phyloP scores from a whole-genome alignment of 1,140 invertebrate species.

The Carcinoscorpius rotundicauda region DNA sequence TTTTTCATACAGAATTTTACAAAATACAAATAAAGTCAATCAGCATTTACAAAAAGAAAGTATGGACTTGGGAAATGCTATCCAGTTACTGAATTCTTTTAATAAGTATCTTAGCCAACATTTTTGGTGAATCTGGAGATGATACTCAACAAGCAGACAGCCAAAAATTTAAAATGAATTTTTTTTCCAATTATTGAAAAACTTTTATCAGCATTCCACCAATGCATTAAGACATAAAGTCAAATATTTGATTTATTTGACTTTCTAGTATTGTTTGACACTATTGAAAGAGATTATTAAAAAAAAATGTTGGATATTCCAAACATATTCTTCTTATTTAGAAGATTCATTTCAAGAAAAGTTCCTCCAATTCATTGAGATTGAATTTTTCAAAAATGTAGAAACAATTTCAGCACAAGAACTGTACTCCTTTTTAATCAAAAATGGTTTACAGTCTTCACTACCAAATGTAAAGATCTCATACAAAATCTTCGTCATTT shows the following conservation, averaged over 20 bases:
- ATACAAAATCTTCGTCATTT: neutral
- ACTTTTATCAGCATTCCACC: neutral
- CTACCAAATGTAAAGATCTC: neutral
- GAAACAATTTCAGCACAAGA: neutral
- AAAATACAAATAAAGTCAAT: neutral
- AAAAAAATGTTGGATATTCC: neutral
- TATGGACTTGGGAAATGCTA: neutral
- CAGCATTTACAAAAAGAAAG: neutral
- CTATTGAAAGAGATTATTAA: neutral
- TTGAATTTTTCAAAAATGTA: too few species aligned
- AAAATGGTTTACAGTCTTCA: neutral
- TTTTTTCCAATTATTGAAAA: neutral
- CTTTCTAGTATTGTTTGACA: neutral
- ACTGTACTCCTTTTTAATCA: neutral
- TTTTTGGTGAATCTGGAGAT: neutral
- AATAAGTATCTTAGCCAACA: neutral
- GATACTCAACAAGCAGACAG: neutral
- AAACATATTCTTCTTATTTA: neutral
- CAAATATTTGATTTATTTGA: neutral
- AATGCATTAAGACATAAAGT: neutral
- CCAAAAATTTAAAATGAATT: neutral
- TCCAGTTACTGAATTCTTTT: neutral
- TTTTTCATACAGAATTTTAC: neutral
- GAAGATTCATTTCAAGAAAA: neutral
- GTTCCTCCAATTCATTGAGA: too few species aligned